phyloP scores from a whole-genome alignment of 2,888 invertebrate genomes.

The Panzeria rudis region DNA sequence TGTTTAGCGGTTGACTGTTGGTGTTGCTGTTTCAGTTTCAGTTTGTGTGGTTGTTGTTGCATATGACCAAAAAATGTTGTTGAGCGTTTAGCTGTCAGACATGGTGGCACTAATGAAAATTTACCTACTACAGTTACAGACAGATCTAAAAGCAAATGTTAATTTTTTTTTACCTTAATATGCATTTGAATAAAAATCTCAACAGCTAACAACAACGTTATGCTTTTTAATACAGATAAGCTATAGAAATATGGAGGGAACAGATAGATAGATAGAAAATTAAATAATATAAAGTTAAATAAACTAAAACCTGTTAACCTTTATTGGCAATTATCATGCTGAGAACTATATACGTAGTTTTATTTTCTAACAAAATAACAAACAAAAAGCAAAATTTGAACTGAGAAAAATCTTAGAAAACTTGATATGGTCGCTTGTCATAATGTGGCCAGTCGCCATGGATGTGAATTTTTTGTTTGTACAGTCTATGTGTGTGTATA shows the following conservation, averaged over 20 bases:
- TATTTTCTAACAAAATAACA: conserved; percentile 20
- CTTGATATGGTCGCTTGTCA: conserved; percentile 36
- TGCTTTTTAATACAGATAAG: conserved; percentile 12
- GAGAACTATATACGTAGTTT: conserved; percentile 64
- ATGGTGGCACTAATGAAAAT: conserved; percentile 71
- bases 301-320: conserved; percentile 70
- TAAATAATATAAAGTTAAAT: conserved; percentile 30
- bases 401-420: conserved; percentile 24
- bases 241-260: conserved; percentile 19
- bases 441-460: conserved; percentile 10
- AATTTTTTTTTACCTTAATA: conserved; percentile 24
- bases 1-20: conserved; percentile 41
- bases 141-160: conserved; percentile 27
- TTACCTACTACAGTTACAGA: conserved; percentile 58
- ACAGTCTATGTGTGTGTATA: background rate
- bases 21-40: conserved; percentile 9
- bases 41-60: conserved; percentile 26
- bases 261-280: conserved; percentile 41
- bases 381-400: background rate
- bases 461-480: background rate
- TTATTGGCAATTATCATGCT: conserved; percentile 70
- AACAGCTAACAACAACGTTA: conserved; percentile 49
- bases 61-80: conserved; percentile 43
- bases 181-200: conserved; percentile 56
- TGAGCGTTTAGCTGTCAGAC: conserved; percentile 66